Percentiles rank a stretch among this genome's conserved stretches.
These are phyloP conservation scores for Apostichopus parvimensis DNA, from an alignment of 35 echinoderm and acorn worm genomes.

Conservation along the genomic window DNA sequence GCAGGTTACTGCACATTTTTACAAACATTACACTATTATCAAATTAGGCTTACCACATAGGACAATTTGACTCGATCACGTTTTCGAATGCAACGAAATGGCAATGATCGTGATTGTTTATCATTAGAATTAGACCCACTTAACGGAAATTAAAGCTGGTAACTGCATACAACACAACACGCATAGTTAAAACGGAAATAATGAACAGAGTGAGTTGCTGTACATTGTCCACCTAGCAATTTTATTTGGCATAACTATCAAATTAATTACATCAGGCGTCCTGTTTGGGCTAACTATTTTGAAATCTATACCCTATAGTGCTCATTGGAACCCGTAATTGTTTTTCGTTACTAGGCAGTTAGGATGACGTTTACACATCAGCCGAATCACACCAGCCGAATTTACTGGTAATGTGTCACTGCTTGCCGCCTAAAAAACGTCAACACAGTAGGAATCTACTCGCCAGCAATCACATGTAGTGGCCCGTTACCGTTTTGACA, in stretches of 20 bases:
- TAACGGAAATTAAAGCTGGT: background rate
- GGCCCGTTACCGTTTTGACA: conserved; percentile 14
- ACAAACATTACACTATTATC: too few species aligned
- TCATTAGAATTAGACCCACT: conserved; percentile 11
- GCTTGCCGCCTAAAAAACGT: background rate
- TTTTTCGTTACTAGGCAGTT: too few species aligned
- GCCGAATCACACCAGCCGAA: background rate
- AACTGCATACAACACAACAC: background rate
- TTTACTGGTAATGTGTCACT: conserved; percentile 1
- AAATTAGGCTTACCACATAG: background rate
- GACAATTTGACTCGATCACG: conserved; percentile 8
- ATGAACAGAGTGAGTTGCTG: too few species aligned
- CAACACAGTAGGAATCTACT: conserved; percentile 31
- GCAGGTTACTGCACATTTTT: too few species aligned
- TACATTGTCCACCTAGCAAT: too few species aligned
- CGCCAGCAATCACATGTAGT: conserved; percentile 20
- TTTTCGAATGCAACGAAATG: conserved; percentile 5
- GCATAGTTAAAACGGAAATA: too few species aligned
- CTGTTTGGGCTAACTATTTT: too few species aligned
- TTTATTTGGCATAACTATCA: too few species aligned
- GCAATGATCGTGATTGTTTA: background rate
- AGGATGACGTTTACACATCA: background rate
- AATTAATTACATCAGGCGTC: too few species aligned
- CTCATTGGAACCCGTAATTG: too few species aligned
- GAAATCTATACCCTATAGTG: too few species aligned